Percentiles rank a stretch among this genome's conserved stretches.
phyloP scores from a whole-genome alignment of 2,888 invertebrate species.

The Digitonthophagus gazella region DNA sequence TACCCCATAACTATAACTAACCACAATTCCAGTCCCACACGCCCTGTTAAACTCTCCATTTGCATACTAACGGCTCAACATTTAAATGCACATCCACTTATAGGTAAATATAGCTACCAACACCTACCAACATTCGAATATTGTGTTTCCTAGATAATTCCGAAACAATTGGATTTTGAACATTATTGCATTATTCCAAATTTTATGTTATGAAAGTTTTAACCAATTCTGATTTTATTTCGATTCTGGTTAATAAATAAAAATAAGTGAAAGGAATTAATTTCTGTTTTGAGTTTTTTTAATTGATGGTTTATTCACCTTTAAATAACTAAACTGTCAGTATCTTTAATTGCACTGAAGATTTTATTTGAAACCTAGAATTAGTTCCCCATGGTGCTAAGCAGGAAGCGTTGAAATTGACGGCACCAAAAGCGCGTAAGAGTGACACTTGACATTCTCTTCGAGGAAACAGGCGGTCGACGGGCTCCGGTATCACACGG shows the following conservation, averaged over 20 bases:
- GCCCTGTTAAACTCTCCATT: neutral
- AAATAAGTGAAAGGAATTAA: too few relatives aligned
- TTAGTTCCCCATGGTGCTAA: neutral
- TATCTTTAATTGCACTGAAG: neutral
- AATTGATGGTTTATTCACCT: too few relatives aligned
- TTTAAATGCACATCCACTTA: neutral
- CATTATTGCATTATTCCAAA: neutral
- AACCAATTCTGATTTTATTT: too few relatives aligned
- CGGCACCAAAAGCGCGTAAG: neutral
- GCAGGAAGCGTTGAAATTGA: neutral
- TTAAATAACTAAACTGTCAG: neutral
- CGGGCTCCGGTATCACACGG: neutral
- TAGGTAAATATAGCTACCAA: neutral
- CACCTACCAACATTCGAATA: neutral
- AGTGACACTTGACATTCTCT: conserved; percentile 16
- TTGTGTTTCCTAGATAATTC: neutral
- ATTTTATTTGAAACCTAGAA: too few relatives aligned
- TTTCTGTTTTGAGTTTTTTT: too few relatives aligned
- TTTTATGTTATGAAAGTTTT: too few relatives aligned
- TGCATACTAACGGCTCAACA: neutral
- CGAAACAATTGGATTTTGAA: neutral
- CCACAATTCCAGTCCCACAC: neutral
- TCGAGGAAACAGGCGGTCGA: neutral
- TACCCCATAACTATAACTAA: neutral
- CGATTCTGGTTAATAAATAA: too few relatives aligned